phyloP scores from a whole-genome alignment of 2,888 invertebrate species.

The Pachydiplax longipennis region DNA sequence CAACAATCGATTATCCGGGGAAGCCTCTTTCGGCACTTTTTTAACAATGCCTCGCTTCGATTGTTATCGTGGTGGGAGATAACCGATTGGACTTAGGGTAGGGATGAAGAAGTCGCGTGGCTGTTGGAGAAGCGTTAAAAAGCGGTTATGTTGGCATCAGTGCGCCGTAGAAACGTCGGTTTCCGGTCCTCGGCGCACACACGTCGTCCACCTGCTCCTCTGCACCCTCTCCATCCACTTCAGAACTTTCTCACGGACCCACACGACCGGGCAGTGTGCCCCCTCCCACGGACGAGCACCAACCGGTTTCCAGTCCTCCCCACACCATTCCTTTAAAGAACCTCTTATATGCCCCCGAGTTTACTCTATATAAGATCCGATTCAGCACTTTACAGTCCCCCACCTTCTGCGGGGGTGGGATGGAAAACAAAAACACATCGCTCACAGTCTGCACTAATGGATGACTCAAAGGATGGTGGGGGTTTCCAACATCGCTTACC shows the following conservation, averaged over 20 bases:
- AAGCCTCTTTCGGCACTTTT: too few relatives aligned
- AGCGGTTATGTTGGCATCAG: conserved; percentile 38
- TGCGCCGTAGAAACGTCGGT: conserved; percentile 56
- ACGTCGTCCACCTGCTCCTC: conserved; percentile 58
- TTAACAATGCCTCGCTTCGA: too few relatives aligned
- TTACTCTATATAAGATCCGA: neutral
- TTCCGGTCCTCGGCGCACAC: conserved; percentile 62
- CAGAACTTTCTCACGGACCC: conserved; percentile 35
- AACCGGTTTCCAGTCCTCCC: neutral
- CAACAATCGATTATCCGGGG: too few relatives aligned
- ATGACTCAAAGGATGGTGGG: conserved; percentile 6
- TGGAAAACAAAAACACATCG: conserved; percentile 7
- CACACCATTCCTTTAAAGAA: neutral
- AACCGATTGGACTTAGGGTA: neutral
- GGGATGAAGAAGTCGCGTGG: neutral
- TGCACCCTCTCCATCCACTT: conserved; percentile 44
- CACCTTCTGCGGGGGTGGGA: neutral
- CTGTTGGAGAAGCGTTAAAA: neutral
- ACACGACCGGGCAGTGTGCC: conserved; percentile 34
- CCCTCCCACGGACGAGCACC: neutral
- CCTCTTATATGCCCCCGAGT: neutral
- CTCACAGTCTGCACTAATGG: conserved; percentile 4
- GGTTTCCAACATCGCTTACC: neutral
- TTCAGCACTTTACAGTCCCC: neutral
- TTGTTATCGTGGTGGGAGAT: neutral